phyloP scores from a whole-genome alignment of 2,797 vertebrate species.

The Hippopotamyrus pictus region DNA sequence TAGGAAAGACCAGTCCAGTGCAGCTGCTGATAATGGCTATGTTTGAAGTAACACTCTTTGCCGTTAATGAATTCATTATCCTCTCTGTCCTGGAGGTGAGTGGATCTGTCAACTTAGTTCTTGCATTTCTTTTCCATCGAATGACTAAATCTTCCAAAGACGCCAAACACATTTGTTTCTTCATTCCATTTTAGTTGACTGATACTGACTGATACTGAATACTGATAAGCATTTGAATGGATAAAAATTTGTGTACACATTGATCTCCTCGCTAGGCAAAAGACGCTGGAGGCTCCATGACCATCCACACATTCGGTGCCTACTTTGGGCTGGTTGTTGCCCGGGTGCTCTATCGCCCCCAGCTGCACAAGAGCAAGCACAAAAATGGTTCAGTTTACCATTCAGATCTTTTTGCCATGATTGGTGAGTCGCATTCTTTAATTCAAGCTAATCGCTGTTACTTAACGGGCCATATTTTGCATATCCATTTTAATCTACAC shows the following conservation, averaged over 20 bases:
- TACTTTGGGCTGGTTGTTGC: conserved; percentile 84
- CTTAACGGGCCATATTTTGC: neutral
- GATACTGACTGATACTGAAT: neutral
- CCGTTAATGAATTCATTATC: conserved; percentile 75
- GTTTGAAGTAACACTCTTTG: conserved; percentile 74
- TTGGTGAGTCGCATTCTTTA: conserved; percentile 58
- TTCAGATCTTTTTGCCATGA: conserved; percentile 76
- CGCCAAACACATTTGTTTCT: neutral
- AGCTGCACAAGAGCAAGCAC: conserved; percentile 61
- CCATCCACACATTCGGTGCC: conserved; percentile 84
- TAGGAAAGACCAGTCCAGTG: conserved; percentile 78
- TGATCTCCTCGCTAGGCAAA: conserved; percentile 59
- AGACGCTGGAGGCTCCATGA: conserved; percentile 84
- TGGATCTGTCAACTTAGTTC: conserved; percentile 2
- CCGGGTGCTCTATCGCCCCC: conserved; percentile 66
- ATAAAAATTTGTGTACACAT: neutral
- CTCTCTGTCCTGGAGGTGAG: conserved; percentile 68
- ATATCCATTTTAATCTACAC: neutral
- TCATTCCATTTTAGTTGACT: neutral
- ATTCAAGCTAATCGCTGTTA: neutral
- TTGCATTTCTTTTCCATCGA: neutral
- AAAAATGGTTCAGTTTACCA: conserved; percentile 63
- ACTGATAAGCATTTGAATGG: neutral
- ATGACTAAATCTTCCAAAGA: neutral
- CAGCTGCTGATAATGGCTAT: conserved; percentile 81